Conservation (phyloP, 2,797 vertebrate species). For the Natrix natrix region DNA sequence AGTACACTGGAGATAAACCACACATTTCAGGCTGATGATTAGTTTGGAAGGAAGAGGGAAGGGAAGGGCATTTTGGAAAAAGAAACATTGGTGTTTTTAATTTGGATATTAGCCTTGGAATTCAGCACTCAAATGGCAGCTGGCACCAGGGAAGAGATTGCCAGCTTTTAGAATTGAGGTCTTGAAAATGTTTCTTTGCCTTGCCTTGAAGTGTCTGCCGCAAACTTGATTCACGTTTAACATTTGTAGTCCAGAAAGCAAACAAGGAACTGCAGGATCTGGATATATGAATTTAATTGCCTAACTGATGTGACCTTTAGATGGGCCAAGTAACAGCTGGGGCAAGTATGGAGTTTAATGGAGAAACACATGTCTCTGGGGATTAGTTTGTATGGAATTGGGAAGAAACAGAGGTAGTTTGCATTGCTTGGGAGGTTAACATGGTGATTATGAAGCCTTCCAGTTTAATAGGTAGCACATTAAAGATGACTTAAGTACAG, state of each 20-base stretch:
- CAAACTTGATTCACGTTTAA: background rate
- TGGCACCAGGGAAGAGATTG: background rate
- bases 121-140: slow-evolving; percentile 14
- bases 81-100: slow-evolving; percentile 8
- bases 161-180: background rate
- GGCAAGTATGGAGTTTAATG: background rate
- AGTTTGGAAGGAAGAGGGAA: background rate
- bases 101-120: slow-evolving; percentile 14
- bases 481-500: background rate
- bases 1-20: background rate
- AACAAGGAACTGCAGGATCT: background rate
- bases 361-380: background rate
- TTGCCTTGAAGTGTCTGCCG: background rate
- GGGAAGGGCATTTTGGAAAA: background rate
- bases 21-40: background rate
- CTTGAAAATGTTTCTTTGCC: background rate
- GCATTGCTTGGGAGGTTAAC: background rate
- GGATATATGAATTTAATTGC: background rate
- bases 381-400: background rate
- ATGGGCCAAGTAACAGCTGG: background rate
- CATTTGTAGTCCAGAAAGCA: background rate
- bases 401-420: background rate
- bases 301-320: background rate
- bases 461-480: background rate
- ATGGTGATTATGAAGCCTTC: background rate